Percentiles rank a stretch among this genome's conserved stretches.
These are phyloP conservation scores for Drosophila takahashii DNA, from an alignment of 1,140 invertebrate genomes.

Conservation along the genomic window DNA sequence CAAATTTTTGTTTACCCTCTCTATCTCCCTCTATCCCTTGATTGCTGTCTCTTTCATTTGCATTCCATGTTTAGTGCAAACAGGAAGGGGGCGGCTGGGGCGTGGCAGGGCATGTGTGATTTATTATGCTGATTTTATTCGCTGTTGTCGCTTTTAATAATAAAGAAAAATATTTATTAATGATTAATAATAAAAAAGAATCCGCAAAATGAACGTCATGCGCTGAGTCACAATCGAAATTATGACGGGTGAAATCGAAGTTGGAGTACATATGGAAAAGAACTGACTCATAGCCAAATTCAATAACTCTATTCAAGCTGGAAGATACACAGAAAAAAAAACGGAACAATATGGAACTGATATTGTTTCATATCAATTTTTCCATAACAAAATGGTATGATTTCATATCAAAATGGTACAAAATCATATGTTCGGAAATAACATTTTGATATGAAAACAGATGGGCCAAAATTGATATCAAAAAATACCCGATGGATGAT, in stretches of 20 bases:
- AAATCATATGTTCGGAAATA: too few species aligned
- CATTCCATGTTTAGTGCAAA: conserved; percentile 36
- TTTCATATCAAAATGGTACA: too few species aligned
- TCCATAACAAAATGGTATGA: too few species aligned
- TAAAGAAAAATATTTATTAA: conserved; percentile 58
- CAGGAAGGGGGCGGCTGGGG: not conserved
- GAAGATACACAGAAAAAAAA: too few species aligned
- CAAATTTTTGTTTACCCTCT: conserved; percentile 38
- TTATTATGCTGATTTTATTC: conserved; percentile 73
- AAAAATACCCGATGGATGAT: too few species aligned
- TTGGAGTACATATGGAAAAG: not conserved
- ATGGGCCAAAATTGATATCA: too few species aligned
- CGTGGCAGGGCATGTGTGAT: conserved; percentile 50
- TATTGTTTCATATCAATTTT: too few species aligned
- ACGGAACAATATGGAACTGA: too few species aligned
- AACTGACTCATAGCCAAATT: conserved; percentile 10
- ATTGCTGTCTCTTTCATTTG: conserved; percentile 23
- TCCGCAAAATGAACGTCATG: conserved; percentile 8
- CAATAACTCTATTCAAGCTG: not conserved
- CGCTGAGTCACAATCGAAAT: conserved; percentile 28
- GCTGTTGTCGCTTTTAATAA: conserved; percentile 71
- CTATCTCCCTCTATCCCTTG: conserved; percentile 17
- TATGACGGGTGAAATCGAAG: conserved; percentile 6
- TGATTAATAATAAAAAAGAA: conserved; percentile 57
- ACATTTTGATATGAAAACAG: too few species aligned